phyloP scores from a whole-genome alignment of 1,140 invertebrate species.

The Halictus rubicundus region DNA sequence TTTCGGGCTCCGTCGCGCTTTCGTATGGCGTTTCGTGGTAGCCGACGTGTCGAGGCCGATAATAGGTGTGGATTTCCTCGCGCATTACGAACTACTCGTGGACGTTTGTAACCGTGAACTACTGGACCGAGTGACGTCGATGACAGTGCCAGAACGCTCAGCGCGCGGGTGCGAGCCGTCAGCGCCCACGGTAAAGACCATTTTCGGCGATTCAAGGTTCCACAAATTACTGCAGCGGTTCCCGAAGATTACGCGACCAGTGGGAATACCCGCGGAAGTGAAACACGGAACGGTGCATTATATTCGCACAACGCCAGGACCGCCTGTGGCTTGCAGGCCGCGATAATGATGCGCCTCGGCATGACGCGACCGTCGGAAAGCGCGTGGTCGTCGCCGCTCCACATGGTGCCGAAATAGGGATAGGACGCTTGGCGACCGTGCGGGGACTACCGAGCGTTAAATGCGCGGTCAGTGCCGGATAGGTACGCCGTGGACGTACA shows the following conservation, averaged over 20 bases:
- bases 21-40: constrained; percentile 72
- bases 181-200: background rate
- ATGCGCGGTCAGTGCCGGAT: background rate
- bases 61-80: constrained; percentile 56
- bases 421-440: background rate
- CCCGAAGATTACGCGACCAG: constrained; percentile 37
- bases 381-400: too few species aligned
- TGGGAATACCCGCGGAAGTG: background rate
- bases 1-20: constrained; percentile 66
- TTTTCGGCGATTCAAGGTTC: background rate
- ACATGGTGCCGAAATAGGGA: too few species aligned
- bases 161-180: background rate
- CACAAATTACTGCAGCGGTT: constrained; percentile 9
- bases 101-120: constrained; percentile 64
- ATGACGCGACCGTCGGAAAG: too few species aligned
- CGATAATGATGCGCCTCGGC: too few species aligned
- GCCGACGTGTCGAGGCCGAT: constrained; percentile 67
- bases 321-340: constrained; percentile 64
- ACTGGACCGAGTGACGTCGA: constrained; percentile 61
- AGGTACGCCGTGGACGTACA: too few species aligned
- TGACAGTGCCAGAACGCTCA: constrained; percentile 12
- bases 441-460: background rate
- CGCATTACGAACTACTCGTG: constrained; percentile 67
- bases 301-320: constrained; percentile 65
- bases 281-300: constrained; percentile 38